Conservation (phyloP, 2,113 vertebrate species). For the Eptatretus burgeri region DNA sequence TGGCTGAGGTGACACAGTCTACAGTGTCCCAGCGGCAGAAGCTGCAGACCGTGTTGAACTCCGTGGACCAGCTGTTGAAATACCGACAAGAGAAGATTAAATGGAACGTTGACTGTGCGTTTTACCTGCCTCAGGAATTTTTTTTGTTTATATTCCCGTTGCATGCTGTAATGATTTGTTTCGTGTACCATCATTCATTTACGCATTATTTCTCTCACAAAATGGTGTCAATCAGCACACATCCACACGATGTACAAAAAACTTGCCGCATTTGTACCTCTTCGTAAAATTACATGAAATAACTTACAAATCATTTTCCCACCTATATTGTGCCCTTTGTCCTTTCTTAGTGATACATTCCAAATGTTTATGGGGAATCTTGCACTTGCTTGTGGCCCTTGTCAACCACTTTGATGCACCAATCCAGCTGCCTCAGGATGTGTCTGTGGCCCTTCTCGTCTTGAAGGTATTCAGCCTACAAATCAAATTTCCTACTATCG, state of each 20-base stretch:
- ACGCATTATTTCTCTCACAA: no score
- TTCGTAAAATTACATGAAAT: no score
- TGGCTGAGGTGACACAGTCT: slow-evolving; percentile 80
- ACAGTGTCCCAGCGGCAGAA: slow-evolving; percentile 88
- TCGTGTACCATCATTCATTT: not conserved
- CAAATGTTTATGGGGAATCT: slow-evolving; percentile 61
- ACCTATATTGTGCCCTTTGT: not conserved
- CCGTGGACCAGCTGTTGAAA: slow-evolving; percentile 42
- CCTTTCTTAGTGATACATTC: slow-evolving; percentile 54
- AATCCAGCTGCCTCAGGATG: slow-evolving; percentile 59
- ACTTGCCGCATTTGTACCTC: no score
- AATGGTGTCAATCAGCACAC: no score
- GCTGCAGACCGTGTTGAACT: slow-evolving; percentile 57
- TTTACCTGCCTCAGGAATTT: not conserved
- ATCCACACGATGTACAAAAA: no score
- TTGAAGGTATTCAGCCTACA: slow-evolving; percentile 27
- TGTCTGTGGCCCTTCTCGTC: slow-evolving; percentile 53
- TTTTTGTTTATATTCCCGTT: not conserved
- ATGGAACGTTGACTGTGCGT: slow-evolving; percentile 72
- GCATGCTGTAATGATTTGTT: not conserved
- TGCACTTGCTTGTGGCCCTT: slow-evolving; percentile 52
- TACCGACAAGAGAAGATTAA: slow-evolving; percentile 48
- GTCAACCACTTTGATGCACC: slow-evolving; percentile 61
- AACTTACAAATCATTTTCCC: no score
- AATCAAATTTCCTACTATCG: no score